Evolutionary conservation across 2,888 invertebrate genomes (phyloP), one percentile per base, ranked within the genome.

Genomic region (Platerodrilus igneus): DNA sequence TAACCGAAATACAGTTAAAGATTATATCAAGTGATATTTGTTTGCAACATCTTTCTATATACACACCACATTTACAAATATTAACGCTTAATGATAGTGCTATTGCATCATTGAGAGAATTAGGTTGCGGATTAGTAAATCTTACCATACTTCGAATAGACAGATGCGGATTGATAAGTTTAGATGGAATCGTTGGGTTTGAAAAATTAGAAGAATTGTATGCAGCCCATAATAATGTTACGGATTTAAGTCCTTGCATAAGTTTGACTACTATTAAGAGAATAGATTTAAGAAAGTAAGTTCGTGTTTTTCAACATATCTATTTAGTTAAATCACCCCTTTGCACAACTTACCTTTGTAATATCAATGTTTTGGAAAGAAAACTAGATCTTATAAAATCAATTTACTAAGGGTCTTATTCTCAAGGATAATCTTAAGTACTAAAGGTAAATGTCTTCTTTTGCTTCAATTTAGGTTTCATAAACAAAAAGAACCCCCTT

Each of bases 101-200:
- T 4, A 63, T 85, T 1, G 70, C 74, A 3, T 81, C 83, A 0
- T 60, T 85, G 27, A 69, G 84, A 37, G 84, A 84, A 56, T 71
- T 84, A 11, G 85, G 84, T 11, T 79, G 76, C 47, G 78, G 78
- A 14, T 66, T 84, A 43, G 69, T 71, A 31, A 75, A 73, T 57
- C 63, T 81, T 17, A 76, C 73, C 64, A 74, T 76, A 27, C 58
- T 78, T 31, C 71, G 69, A 53, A 77, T 84, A 4, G 77, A 78
- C 52, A 74, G 78, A 25, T 85, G 84, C 56, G 77, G 79, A 0
- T 60, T 85, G 33, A 74, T 70, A 11, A 77, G 76, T 46, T 68
- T 85, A 45, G 84, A 85, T 53, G 83, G 83, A 4, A 75, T 81
- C 4, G 77, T 77, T 68, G 80, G 81, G 0, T 59, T 84, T 40